Base-by-base conservation (phyloP, 1,140 invertebrate species). In the Sipha flava region DNA sequence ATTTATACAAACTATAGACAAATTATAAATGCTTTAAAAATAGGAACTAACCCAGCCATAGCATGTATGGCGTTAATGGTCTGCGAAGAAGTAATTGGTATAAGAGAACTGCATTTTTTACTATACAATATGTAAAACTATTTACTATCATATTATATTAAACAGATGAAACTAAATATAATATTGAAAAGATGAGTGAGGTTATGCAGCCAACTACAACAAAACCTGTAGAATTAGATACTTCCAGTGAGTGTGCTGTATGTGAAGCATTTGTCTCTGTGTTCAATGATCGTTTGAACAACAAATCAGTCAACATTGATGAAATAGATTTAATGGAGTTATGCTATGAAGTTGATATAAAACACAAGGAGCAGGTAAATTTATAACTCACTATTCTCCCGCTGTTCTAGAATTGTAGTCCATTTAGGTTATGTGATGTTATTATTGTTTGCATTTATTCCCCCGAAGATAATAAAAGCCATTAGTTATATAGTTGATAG, bases 241-340 rank as follows among this genome's bases (percentile, higher is more conserved):
- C 1, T 6, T 43, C 52, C 18, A 2, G 7, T 3, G 37, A 57
- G 16, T 77, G 73, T 59, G 23, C 52, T 29, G 34, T 23, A 0
- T 77, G 73, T 10, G 73, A 77, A 57, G 73, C 73, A 16, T 77
- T 77, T 57, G 16, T 40, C 10, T 5, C 49, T n/a, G 52, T 57
- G 1, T 73, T 73, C 21, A 47, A 37, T 37, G 45, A 54, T 37
- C 26, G 21, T 43, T 59, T 57, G n/a, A 77, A 10, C 5, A 77
- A 77, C 5, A 26, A 57, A 59, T 43, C 34, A n/a, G 2, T 54
- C 5, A 59, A 4, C 3, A 4, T 54, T 43, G 34, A 77, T 1
- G 21, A 77, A 0, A 4, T 77, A 6, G 52, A 77, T 43, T 16
- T 77, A 7, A 12, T 29, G 5, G 73, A 77, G 4, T 18, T 77